These are phyloP conservation scores for Tinea semifulvella DNA, from an alignment of 2,888 invertebrate species.

Conservation along the genomic window DNA sequence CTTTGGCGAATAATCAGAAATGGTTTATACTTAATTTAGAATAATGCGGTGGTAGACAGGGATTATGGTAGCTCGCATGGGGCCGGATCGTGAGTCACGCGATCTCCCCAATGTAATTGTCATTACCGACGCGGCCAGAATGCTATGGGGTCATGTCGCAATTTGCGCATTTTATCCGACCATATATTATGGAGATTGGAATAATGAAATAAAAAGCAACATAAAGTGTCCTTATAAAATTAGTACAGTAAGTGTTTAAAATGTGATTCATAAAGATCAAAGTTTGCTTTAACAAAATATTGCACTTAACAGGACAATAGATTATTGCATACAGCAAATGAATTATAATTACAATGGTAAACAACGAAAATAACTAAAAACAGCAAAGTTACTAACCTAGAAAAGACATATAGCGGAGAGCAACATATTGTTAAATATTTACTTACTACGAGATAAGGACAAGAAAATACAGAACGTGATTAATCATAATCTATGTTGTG, in stretches of 20 bases:
- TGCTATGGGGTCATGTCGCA: conserved; percentile 37
- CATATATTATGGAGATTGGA: no score
- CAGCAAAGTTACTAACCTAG: background rate
- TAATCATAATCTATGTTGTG: conserved; percentile 6
- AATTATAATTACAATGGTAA: background rate
- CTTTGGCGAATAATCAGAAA: no score
- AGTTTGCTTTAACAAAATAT: no score
- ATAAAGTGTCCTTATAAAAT: no score
- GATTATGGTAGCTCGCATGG: background rate
- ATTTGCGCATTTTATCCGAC: conserved; percentile 26
- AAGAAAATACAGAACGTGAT: background rate
- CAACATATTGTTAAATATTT: conserved; percentile 4
- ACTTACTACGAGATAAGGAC: background rate
- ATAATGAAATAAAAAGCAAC: no score
- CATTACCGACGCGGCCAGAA: conserved; percentile 1
- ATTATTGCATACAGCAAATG: background rate
- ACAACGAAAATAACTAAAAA: conserved; percentile 3
- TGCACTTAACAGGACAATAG: background rate
- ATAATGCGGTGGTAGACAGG: background rate
- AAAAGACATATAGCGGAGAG: background rate
- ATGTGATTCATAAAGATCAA: no score
- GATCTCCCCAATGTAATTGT: conserved; percentile 11
- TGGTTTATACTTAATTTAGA: background rate
- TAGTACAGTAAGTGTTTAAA: no score
- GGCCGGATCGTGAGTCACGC: conserved; percentile 13